Percentiles rank a stretch among this genome's conserved stretches.
These are phyloP conservation scores for Phengaris arion DNA, from an alignment of 2,888 invertebrate genomes.

Conservation along the genomic window DNA sequence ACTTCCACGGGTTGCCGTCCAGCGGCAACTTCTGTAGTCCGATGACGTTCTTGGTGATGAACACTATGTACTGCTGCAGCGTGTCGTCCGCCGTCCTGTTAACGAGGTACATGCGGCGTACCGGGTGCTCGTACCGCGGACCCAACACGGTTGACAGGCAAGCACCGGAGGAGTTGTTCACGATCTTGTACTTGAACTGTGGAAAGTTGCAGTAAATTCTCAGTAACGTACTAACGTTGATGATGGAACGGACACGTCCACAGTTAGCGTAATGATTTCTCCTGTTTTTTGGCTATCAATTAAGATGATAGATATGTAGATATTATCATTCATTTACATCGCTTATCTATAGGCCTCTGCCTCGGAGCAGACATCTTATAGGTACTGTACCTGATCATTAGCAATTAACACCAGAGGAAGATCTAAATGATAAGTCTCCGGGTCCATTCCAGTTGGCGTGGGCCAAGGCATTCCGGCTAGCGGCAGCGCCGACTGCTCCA, in stretches of 20 bases:
- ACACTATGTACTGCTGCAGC: conserved; percentile 76
- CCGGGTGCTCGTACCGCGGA: conserved; percentile 83
- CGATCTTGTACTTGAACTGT: conserved; percentile 84
- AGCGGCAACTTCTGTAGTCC: conserved; percentile 85
- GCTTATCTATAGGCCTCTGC: too few relatives aligned
- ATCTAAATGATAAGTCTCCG: conserved; percentile 47
- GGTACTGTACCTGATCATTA: conserved; percentile 75
- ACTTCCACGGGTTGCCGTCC: conserved; percentile 87
- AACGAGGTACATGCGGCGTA: conserved; percentile 69
- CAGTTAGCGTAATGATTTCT: too few relatives aligned
- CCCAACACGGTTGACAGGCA: conserved; percentile 83
- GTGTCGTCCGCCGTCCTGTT: conserved; percentile 48
- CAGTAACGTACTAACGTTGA: too few relatives aligned
- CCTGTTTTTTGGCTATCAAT: neutral
- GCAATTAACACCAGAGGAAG: conserved; percentile 76
- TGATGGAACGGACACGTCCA: too few relatives aligned
- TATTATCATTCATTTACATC: too few relatives aligned
- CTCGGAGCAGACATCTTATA: too few relatives aligned
- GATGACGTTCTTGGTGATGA: conserved; percentile 81
- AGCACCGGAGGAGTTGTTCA: conserved; percentile 82
- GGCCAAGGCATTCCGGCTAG: conserved; percentile 67
- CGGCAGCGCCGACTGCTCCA: conserved; percentile 83
- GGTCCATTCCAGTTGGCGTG: conserved; percentile 47
- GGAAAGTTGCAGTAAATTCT: conserved; percentile 33
- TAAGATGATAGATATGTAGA: neutral